These are phyloP conservation scores for Upupa epops DNA, from an alignment of 2,113 vertebrate species.

Conservation along the genomic window DNA sequence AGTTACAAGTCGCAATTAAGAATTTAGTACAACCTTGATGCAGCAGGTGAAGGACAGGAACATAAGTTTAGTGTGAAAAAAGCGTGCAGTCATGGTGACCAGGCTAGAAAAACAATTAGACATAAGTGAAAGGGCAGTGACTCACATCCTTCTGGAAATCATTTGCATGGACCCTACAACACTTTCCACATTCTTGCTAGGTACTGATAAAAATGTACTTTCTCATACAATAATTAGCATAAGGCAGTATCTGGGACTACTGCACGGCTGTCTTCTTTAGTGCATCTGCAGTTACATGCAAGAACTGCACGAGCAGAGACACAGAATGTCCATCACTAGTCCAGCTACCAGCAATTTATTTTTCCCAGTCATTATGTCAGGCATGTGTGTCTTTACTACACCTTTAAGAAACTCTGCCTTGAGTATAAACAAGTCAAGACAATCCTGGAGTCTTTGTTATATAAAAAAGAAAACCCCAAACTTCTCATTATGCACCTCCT, in stretches of 20 bases:
- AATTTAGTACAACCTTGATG: background rate
- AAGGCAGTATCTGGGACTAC: background rate
- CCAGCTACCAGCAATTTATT: background rate
- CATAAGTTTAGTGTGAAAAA: background rate
- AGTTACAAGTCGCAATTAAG: background rate
- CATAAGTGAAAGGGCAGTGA: background rate
- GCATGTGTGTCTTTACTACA: fast-evolving
- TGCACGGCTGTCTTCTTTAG: background rate
- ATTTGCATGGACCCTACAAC: background rate
- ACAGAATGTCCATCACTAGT: background rate
- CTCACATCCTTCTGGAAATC: background rate
- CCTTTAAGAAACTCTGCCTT: background rate
- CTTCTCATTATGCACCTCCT: background rate
- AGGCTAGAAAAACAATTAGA: background rate
- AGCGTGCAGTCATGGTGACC: background rate
- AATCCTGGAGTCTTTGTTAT: background rate
- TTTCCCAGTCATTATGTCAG: background rate
- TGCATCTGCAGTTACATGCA: background rate
- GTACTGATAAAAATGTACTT: background rate
- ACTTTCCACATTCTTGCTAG: background rate
- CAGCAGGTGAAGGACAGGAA: background rate
- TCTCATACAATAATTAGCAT: background rate
- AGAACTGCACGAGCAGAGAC: background rate
- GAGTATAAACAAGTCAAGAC: background rate
- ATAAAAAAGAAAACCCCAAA: background rate